phyloP scores from a whole-genome alignment of 2,797 vertebrate genomes.

The Botia kubotai region DNA sequence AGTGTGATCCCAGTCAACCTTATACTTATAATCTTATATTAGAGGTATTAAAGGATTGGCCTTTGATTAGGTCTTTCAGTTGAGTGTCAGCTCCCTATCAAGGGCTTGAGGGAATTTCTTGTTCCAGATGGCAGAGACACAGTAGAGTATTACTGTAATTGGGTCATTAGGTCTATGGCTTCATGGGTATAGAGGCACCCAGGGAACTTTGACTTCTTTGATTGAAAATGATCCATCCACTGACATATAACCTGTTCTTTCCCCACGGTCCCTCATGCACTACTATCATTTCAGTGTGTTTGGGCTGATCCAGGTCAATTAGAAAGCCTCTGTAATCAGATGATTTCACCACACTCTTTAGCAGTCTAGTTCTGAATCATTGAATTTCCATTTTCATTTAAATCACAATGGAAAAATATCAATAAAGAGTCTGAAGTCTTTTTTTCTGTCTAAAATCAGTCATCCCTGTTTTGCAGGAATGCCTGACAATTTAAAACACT shows the following conservation, averaged over 20 bases:
- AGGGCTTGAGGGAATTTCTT: constrained; percentile 13
- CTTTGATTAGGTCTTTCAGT: background rate
- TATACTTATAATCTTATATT: constrained; percentile 2
- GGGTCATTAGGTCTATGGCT: constrained; percentile 40
- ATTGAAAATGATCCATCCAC: constrained; percentile 35
- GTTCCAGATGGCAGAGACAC: constrained; percentile 9
- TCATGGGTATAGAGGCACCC: constrained; percentile 7
- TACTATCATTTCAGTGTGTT: constrained; percentile 20
- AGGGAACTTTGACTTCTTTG: background rate
- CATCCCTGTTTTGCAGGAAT: constrained; percentile 12
- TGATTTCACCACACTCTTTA: constrained; percentile 16
- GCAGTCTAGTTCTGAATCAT: constrained; percentile 23
- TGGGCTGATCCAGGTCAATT: constrained; percentile 29
- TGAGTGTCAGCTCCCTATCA: constrained; percentile 17
- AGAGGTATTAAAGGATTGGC: constrained; percentile 19
- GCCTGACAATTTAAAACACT: constrained; percentile 23
- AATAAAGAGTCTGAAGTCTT: constrained; percentile 10
- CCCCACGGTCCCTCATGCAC: constrained; percentile 8
- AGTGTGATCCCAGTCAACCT: constrained; percentile 32
- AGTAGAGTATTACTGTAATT: constrained; percentile 34
- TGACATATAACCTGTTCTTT: constrained; percentile 7
- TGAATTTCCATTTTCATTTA: constrained; percentile 11
- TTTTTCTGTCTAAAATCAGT: constrained; percentile 4
- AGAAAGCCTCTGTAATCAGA: constrained; percentile 19
- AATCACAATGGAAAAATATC: background rate